These are phyloP conservation scores for Odontomachus brunneus DNA, from an alignment of 1,140 invertebrate species.

Conservation along the genomic window DNA sequence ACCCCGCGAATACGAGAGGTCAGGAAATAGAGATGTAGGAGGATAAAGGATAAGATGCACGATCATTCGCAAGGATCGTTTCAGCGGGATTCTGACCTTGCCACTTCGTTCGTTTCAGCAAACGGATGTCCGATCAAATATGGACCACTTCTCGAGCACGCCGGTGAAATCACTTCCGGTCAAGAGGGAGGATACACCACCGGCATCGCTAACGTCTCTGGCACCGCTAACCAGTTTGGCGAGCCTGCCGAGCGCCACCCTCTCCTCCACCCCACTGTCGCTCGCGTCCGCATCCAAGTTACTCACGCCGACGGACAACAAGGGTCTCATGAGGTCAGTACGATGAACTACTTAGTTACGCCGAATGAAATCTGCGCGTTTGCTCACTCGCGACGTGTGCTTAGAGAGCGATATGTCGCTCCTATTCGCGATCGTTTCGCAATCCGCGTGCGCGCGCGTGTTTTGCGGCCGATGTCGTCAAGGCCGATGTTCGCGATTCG, in stretches of 20 bases:
- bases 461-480: background rate
- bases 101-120: conserved; percentile 76
- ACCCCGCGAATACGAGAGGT: too few relatives aligned
- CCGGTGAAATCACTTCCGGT: conserved; percentile 83
- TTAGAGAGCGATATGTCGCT: background rate
- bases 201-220: conserved; percentile 82
- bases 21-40: too few relatives aligned
- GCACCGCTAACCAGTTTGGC: conserved; percentile 84
- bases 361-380: conserved; percentile 23
- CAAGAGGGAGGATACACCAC: conserved; percentile 84
- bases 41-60: background rate
- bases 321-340: conserved; percentile 83
- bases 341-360: conserved; percentile 45
- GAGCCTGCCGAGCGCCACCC: conserved; percentile 83
- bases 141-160: conserved; percentile 84
- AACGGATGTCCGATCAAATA: conserved; percentile 83
- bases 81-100: background rate
- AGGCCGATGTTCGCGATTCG: background rate
- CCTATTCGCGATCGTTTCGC: conserved; percentile 23
- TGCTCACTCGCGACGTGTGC: conserved; percentile 14
- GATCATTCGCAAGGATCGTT: background rate
- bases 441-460: background rate
- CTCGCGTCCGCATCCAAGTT: conserved; percentile 83
- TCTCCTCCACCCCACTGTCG: conserved; percentile 82
- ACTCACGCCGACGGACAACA: conserved; percentile 82